Conservation (phyloP, 2,797 vertebrate species). For the Glossophaga mutica region DNA sequence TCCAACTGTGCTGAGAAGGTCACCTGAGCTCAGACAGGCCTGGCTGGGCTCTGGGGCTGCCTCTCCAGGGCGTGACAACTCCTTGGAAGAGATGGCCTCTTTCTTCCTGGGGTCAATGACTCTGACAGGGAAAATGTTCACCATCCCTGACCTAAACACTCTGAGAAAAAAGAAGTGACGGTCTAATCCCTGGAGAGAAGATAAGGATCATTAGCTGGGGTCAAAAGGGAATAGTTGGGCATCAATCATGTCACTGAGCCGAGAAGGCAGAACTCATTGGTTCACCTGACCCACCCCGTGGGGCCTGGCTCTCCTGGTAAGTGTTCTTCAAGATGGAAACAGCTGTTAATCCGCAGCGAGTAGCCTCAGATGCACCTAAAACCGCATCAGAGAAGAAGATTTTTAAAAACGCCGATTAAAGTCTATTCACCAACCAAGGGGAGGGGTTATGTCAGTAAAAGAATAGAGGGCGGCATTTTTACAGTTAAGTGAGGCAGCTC, state of each 20-base stretch:
- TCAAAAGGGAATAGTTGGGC: constrained; percentile 68
- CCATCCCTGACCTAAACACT: constrained; percentile 21
- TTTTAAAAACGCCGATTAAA: constrained; percentile 59
- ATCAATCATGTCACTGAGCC: constrained; percentile 70
- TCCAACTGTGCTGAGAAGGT: background rate
- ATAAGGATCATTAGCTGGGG: constrained; percentile 61
- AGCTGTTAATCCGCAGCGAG: constrained; percentile 55
- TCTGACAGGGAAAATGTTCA: constrained; percentile 51
- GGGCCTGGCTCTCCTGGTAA: constrained; percentile 60
- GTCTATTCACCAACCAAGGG: constrained; percentile 45
- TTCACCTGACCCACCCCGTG: constrained; percentile 66
- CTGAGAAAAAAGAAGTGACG: constrained; percentile 33
- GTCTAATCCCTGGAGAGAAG: constrained; percentile 45
- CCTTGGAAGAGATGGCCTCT: background rate
- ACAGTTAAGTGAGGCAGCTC: background rate
- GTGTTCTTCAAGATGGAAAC: constrained; percentile 63
- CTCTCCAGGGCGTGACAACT: background rate
- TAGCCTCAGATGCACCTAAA: constrained; percentile 62
- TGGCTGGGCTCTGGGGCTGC: background rate
- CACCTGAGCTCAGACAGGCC: background rate
- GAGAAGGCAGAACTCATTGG: constrained; percentile 69
- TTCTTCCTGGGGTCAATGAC: constrained; percentile 46
- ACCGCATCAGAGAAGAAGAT: constrained; percentile 54
- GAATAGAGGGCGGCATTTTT: background rate
- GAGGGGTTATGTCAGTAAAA: background rate